Conservation (phyloP, 2,797 vertebrate genomes). For the Parauchenoglanis ngamensis region DNA sequence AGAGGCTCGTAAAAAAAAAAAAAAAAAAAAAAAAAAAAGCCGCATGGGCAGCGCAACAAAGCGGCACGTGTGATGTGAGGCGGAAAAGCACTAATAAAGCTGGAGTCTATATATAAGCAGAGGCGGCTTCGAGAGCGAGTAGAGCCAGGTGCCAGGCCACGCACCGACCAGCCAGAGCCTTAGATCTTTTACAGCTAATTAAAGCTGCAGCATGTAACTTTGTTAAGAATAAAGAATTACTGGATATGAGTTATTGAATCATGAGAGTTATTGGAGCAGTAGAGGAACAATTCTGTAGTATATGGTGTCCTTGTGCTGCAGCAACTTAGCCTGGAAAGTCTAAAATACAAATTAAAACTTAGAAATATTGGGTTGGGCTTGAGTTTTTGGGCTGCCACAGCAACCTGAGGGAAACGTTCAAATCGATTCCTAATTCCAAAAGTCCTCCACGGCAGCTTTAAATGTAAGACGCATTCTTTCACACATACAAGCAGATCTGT, state of each 20-base stretch:
- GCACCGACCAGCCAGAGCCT: slow-evolving; percentile 17
- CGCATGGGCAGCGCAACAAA: slow-evolving; percentile 21
- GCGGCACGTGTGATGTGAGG: slow-evolving; percentile 29
- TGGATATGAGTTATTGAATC: not conserved
- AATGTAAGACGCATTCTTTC: not conserved
- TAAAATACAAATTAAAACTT: not conserved
- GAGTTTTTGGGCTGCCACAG: not conserved
- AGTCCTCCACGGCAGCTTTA: not conserved
- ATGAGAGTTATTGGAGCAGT: not conserved
- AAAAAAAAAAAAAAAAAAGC: slow-evolving; percentile 6
- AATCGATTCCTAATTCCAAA: not conserved
- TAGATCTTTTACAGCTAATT: slow-evolving; percentile 59
- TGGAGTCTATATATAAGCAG: slow-evolving; percentile 39
- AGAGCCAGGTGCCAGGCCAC: not conserved
- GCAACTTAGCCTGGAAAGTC: not conserved
- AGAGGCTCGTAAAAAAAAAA: slow-evolving; percentile 2
- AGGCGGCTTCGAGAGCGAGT: not conserved
- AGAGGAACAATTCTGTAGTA: not conserved
- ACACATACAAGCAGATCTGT: not conserved
- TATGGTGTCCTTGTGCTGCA: not conserved
- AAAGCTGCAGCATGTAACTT: slow-evolving; percentile 23
- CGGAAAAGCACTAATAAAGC: slow-evolving; percentile 38
- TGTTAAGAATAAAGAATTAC: not conserved
- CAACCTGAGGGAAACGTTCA: not conserved
- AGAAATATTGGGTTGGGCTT: not conserved